Conservation (phyloP, 2,113 vertebrate species). For the Stegastes partitus region DNA sequence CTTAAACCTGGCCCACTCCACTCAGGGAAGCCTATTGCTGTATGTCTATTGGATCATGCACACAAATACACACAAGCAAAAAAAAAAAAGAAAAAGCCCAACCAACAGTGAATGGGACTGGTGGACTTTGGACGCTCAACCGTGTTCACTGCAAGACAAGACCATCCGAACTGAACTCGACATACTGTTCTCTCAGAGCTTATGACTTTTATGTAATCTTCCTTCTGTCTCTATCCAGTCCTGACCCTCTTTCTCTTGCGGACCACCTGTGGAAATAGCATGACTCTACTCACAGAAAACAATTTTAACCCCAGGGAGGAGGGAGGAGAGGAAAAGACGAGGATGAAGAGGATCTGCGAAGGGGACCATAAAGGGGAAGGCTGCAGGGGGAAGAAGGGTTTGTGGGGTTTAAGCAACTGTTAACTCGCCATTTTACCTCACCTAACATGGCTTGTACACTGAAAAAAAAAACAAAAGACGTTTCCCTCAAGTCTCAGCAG, state of each 20-base stretch:
- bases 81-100: slow-evolving; percentile 3
- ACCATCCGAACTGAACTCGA: not conserved
- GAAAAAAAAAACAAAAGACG: slow-evolving; percentile 6
- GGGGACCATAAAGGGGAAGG: slow-evolving; percentile 26
- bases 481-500: slow-evolving; percentile 50
- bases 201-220: slow-evolving; percentile 54
- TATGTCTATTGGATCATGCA: slow-evolving; percentile 69
- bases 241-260: slow-evolving; percentile 58
- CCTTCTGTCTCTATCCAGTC: slow-evolving; percentile 49
- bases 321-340: slow-evolving; percentile 24
- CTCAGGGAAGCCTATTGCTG: slow-evolving; percentile 82
- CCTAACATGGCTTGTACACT: slow-evolving; percentile 58
- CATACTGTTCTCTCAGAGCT: slow-evolving; percentile 46
- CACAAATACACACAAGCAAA: slow-evolving; percentile 42
- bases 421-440: slow-evolving; percentile 53
- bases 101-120: slow-evolving; percentile 40
- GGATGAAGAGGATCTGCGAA: slow-evolving; percentile 29
- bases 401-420: slow-evolving; percentile 27
- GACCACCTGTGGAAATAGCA: slow-evolving; percentile 63
- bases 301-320: slow-evolving; percentile 36
- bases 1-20: slow-evolving; percentile 74
- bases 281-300: slow-evolving; percentile 44
- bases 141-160: slow-evolving; percentile 26
- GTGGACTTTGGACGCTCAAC: slow-evolving; percentile 32
- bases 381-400: not conserved